A percentile compares a stretch with the other conserved stretches of the same genome.
Conservation (phyloP, 1,140 invertebrate genomes). For the Bacillus rossius region DNA sequence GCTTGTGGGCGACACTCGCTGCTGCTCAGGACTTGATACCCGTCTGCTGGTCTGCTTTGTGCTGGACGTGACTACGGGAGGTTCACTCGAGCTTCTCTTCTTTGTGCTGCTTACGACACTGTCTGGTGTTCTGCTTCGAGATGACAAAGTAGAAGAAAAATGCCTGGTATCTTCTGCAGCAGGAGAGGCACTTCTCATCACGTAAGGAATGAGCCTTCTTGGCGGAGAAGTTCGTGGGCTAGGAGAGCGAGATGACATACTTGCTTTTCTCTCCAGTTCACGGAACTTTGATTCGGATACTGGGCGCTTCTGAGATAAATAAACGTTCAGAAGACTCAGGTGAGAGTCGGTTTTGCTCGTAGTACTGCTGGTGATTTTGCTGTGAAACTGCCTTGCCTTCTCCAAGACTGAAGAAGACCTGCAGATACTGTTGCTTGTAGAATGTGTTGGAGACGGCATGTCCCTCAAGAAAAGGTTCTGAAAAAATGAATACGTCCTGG, state of each 20-base stretch:
- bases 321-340: conserved; percentile 51
- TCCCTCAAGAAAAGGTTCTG: conserved; percentile 60
- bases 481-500: conserved; percentile 59
- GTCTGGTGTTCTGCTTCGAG: conserved; percentile 28
- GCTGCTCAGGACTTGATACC: neutral
- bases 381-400: conserved; percentile 56
- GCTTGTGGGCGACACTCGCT: conserved; percentile 5
- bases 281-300: conserved; percentile 66
- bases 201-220: neutral
- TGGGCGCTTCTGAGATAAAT: conserved; percentile 60
- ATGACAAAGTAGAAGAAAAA: conserved; percentile 39
- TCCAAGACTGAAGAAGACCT: conserved; percentile 52
- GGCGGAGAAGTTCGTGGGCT: conserved; percentile 40
- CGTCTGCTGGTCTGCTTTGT: neutral
- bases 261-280: conserved; percentile 52
- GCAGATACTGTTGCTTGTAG: conserved; percentile 32
- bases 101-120: too few relatives aligned
- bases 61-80: conserved; percentile 37
- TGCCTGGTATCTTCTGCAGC: conserved; percentile 35
- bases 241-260: conserved; percentile 39
- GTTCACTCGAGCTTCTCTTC: conserved; percentile 48
- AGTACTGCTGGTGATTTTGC: conserved; percentile 18
- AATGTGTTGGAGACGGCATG: conserved; percentile 30
- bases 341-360: conserved; percentile 47
- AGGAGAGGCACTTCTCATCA: neutral